Conservation (phyloP, 2,888 invertebrate species). For the Rhagium mordax region DNA sequence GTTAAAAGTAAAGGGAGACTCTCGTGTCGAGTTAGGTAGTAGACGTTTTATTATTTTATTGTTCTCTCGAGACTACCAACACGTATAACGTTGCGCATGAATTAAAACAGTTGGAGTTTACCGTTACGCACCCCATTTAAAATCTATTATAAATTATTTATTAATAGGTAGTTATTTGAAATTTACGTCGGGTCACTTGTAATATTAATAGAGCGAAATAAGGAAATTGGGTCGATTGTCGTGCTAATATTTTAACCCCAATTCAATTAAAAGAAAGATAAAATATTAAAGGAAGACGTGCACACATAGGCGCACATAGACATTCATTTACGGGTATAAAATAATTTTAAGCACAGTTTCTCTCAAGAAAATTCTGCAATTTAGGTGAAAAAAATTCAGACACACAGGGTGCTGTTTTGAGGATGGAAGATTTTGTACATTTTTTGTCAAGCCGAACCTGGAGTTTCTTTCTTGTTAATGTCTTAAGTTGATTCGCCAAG, state of each 20-base stretch:
- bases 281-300: not conserved
- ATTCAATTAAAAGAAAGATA: not conserved
- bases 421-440: too few relatives aligned
- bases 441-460: too few relatives aligned
- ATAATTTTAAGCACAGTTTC: too few relatives aligned
- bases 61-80: too few relatives aligned
- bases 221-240: not conserved
- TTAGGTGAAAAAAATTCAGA: too few relatives aligned
- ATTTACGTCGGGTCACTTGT: not conserved
- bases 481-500: too few relatives aligned
- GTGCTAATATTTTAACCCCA: not conserved
- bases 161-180: not conserved
- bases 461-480: too few relatives aligned
- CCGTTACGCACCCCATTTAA: not conserved
- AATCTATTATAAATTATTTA: not conserved
- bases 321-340: not conserved
- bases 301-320: not conserved
- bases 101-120: not conserved
- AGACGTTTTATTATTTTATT: too few relatives aligned
- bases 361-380: too few relatives aligned
- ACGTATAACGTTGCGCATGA: not conserved
- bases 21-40: too few relatives aligned
- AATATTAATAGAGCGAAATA: not conserved
- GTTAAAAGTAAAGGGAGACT: too few relatives aligned
- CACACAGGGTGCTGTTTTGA: too few relatives aligned